phyloP scores from a whole-genome alignment of 2,797 vertebrate species.

The Hypotaenidia okinawae region DNA sequence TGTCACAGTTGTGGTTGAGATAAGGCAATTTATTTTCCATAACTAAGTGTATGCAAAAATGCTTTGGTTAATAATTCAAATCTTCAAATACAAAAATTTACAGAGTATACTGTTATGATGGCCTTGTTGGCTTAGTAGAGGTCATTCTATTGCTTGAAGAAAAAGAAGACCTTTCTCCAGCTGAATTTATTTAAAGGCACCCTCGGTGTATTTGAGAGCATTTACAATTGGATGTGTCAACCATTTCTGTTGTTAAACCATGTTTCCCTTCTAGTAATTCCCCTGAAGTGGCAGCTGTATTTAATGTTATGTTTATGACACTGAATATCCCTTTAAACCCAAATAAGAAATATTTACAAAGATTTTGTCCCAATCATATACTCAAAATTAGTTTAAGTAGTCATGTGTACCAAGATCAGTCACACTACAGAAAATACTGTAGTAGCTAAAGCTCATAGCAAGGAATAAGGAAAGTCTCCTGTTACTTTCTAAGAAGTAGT shows the following conservation, averaged over 20 bases:
- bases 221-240: background rate
- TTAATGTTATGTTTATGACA: background rate
- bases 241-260: background rate
- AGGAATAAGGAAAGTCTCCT: background rate
- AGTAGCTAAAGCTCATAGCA: background rate
- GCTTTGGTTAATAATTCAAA: background rate
- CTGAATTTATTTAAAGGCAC: background rate
- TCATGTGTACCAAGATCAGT: background rate
- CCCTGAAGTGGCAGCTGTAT: background rate
- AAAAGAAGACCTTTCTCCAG: constrained; percentile 23
- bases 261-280: background rate
- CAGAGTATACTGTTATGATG: background rate
- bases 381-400: background rate
- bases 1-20: background rate
- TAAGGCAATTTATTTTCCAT: background rate
- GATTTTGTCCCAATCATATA: background rate
- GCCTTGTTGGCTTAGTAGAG: background rate
- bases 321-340: background rate
- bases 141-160: constrained; percentile 37
- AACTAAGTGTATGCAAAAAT: background rate
- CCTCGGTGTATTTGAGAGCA: background rate
- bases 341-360: background rate
- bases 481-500: fast-evolving
- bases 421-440: fast-evolving
- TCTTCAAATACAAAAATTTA: background rate